These are phyloP conservation scores for Hoplostethus atlanticus DNA, from an alignment of 2,797 vertebrate genomes.

Conservation along the genomic window DNA sequence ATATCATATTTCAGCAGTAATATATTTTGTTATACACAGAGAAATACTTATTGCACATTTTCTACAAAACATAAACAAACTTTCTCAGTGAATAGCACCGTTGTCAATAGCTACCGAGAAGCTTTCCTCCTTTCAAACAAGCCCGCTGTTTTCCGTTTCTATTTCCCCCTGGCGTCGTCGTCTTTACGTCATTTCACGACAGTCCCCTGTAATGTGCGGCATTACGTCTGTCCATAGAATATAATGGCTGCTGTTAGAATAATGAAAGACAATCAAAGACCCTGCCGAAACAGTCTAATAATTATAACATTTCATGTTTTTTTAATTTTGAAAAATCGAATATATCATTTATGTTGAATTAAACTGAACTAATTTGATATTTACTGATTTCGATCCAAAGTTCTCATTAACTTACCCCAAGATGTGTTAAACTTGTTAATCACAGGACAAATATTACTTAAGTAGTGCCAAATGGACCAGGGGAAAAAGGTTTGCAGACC, in stretches of 20 bases:
- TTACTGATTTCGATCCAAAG: too few species aligned
- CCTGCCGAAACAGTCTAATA: too few species aligned
- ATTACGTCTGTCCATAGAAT: neutral
- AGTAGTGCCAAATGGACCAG: too few species aligned
- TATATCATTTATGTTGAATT: too few species aligned
- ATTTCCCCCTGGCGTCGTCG: conserved; percentile 10
- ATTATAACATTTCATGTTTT: too few species aligned
- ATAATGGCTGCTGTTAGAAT: neutral
- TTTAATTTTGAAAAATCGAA: too few species aligned
- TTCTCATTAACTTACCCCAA: too few species aligned
- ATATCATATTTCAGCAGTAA: neutral
- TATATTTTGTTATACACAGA: neutral
- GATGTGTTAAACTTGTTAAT: too few species aligned
- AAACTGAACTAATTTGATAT: too few species aligned
- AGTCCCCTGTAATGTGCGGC: conserved; percentile 43
- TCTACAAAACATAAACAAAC: conserved; percentile 4
- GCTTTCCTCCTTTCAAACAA: conserved; percentile 79
- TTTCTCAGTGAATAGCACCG: neutral
- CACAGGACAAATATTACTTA: too few species aligned
- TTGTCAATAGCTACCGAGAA: conserved; percentile 61
- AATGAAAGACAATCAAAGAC: neutral
- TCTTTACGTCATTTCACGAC: conserved; percentile 72
- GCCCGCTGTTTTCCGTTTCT: conserved; percentile 81
- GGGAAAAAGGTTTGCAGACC: too few species aligned
- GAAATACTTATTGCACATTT: rapidly evolving